Conservation (phyloP, 2,113 vertebrate genomes). For the Kryptolebias marmoratus region DNA sequence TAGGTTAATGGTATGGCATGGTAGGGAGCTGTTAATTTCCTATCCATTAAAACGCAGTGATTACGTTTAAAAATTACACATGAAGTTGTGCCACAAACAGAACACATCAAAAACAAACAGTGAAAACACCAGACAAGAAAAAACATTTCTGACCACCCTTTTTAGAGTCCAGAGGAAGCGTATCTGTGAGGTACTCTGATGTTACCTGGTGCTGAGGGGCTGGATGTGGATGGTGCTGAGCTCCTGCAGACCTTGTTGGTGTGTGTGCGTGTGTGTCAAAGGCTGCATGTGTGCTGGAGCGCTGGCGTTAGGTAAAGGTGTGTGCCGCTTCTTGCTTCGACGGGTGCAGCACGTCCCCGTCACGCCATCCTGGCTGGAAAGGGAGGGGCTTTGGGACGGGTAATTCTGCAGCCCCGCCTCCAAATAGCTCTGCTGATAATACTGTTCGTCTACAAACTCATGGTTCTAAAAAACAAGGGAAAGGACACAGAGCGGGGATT, state of each 20-base stretch:
- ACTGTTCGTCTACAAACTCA: constrained; percentile 95
- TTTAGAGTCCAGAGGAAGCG: background rate
- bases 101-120: background rate
- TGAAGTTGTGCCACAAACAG: background rate
- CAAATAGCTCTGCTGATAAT: constrained; percentile 97
- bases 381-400: constrained; percentile 89
- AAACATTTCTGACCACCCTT: background rate
- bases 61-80: background rate
- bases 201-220: constrained; percentile 91
- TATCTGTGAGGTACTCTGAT: background rate
- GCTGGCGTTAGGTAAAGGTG: constrained; percentile 89
- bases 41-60: background rate
- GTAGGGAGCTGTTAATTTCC: background rate
- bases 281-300: constrained; percentile 86
- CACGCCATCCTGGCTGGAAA: constrained; percentile 88
- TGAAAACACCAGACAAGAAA: background rate
- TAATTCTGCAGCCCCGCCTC: constrained; percentile 92
- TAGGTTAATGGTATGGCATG: background rate
- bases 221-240: constrained; percentile 99
- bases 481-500: background rate
- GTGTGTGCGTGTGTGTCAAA: constrained; percentile 86
- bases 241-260: constrained; percentile 92
- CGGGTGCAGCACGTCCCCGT: constrained; percentile 93
- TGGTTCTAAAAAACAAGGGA: constrained; percentile 87
- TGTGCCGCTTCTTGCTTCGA: constrained; percentile 87